Evolutionary conservation across 2,888 invertebrate genomes (phyloP).

Genomic region (Seira musarum): DNA sequence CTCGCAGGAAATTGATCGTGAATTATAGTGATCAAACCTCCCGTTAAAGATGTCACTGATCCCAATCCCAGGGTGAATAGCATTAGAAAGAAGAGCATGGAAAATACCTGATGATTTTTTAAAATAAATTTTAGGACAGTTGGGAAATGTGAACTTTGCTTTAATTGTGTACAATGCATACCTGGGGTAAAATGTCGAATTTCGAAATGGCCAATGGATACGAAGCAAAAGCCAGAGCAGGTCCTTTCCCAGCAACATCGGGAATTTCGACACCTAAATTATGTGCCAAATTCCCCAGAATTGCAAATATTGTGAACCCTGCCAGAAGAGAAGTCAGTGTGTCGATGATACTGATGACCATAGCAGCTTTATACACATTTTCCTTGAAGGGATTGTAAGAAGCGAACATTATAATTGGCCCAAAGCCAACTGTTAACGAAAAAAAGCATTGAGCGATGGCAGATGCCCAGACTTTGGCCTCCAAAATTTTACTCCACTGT

Average conservation of each 20-base stretch:
- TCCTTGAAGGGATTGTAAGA: constrained; percentile 84
- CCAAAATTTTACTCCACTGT: constrained; percentile 82
- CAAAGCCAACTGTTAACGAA: constrained; percentile 83
- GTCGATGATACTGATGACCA: constrained; percentile 86
- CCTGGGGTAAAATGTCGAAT: constrained; percentile 64
- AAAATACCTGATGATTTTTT: constrained; percentile 77
- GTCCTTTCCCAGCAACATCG: constrained; percentile 76
- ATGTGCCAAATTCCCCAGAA: constrained; percentile 84
- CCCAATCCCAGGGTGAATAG: constrained; percentile 83
- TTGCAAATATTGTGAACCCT: constrained; percentile 83
- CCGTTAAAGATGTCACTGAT: constrained; percentile 81
- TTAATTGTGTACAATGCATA: constrained; percentile 16
- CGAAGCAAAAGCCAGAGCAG: constrained; percentile 52
- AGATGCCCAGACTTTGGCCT: constrained; percentile 80
- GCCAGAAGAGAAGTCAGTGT: constrained; percentile 87
- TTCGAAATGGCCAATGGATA: constrained; percentile 84
- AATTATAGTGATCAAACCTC: constrained; percentile 80
- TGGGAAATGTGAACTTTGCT: not conserved
- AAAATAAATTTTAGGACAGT: not conserved
- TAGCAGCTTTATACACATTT: constrained; percentile 79
- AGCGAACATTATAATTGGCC: constrained; percentile 84
- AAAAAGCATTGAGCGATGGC: constrained; percentile 87
- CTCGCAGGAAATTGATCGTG: constrained; percentile 80
- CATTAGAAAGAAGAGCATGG: constrained; percentile 87
- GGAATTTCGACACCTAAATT: constrained; percentile 76